Evolutionary conservation across 2,888 invertebrate genomes (phyloP).

Genomic region (Idaea biselata): DNA sequence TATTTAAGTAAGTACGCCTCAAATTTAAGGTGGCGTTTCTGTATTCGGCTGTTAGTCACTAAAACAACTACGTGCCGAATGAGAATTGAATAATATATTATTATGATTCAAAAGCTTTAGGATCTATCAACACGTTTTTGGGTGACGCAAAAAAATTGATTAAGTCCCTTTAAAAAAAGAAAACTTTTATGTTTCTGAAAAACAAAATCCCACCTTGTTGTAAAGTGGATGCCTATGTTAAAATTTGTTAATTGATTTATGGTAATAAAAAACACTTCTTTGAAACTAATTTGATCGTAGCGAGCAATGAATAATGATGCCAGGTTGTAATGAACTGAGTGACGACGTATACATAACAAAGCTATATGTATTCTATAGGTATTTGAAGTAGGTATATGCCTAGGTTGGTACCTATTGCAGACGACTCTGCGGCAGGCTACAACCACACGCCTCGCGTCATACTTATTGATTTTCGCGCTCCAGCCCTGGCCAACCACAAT

Average conservation of each 20-base stretch:
- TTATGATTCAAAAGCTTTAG: too few relatives aligned
- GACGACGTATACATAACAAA: neutral
- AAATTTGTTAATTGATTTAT: neutral
- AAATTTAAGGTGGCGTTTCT: too few relatives aligned
- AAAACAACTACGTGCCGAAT: too few relatives aligned
- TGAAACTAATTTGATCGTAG: neutral
- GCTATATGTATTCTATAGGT: conserved; percentile 5
- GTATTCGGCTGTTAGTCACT: too few relatives aligned
- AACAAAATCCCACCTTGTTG: neutral
- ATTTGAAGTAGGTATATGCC: conserved; percentile 3
- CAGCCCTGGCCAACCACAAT: conserved; percentile 34
- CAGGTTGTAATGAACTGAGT: neutral
- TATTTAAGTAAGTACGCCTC: too few relatives aligned
- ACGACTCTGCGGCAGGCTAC: conserved; percentile 22
- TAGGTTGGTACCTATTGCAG: conserved; percentile 20
- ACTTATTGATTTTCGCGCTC: conserved; percentile 51
- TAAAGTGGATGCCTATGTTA: neutral
- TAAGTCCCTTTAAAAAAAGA: too few relatives aligned
- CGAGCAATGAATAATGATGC: neutral
- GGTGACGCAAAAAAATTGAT: too few relatives aligned
- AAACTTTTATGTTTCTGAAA: too few relatives aligned
- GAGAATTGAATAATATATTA: too few relatives aligned
- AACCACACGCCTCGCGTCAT: conserved; percentile 34
- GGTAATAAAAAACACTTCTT: neutral
- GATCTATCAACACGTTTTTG: too few relatives aligned